Conservation (phyloP, 1,140 invertebrate genomes). For the Neodiprion pinetum region DNA sequence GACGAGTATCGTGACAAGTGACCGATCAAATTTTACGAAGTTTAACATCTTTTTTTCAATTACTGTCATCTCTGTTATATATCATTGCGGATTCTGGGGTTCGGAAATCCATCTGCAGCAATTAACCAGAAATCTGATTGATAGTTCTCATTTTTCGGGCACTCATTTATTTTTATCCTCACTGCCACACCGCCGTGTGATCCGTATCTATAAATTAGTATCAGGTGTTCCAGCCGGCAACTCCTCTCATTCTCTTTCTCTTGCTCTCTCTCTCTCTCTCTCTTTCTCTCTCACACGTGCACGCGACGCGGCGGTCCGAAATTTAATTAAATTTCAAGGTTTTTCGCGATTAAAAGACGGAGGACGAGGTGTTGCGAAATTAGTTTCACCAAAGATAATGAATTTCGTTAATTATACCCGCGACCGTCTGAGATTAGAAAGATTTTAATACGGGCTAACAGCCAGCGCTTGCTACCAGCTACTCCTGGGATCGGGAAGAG, state of each 20-base stretch:
- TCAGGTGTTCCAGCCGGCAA: not conserved
- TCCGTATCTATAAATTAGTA: not conserved
- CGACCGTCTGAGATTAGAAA: slow-evolving; percentile 3
- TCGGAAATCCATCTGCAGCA: too few relatives aligned
- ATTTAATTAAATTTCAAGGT: slow-evolving; percentile 65
- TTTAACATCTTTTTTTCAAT: too few relatives aligned
- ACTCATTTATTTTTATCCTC: not conserved
- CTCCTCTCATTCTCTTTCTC: not conserved
- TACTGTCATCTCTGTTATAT: too few relatives aligned
- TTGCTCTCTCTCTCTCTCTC: slow-evolving; percentile 42
- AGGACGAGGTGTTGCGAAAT: slow-evolving; percentile 55
- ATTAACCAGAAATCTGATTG: too few relatives aligned
- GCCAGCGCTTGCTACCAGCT: too few relatives aligned
- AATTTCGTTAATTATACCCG: slow-evolving; percentile 61
- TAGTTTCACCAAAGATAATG: slow-evolving; percentile 59
- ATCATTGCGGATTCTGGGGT: too few relatives aligned
- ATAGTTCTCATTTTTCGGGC: not conserved
- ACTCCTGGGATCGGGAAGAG: not conserved
- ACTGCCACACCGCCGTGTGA: not conserved
- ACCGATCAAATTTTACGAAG: too few relatives aligned
- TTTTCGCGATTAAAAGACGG: slow-evolving; percentile 62
- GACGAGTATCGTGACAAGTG: too few relatives aligned
- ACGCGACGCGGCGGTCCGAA: slow-evolving; percentile 47
- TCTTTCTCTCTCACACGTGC: slow-evolving; percentile 23
- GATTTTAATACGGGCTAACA: not conserved